Conservation (phyloP, 2,113 vertebrate genomes). For the Melospiza georgiana region DNA sequence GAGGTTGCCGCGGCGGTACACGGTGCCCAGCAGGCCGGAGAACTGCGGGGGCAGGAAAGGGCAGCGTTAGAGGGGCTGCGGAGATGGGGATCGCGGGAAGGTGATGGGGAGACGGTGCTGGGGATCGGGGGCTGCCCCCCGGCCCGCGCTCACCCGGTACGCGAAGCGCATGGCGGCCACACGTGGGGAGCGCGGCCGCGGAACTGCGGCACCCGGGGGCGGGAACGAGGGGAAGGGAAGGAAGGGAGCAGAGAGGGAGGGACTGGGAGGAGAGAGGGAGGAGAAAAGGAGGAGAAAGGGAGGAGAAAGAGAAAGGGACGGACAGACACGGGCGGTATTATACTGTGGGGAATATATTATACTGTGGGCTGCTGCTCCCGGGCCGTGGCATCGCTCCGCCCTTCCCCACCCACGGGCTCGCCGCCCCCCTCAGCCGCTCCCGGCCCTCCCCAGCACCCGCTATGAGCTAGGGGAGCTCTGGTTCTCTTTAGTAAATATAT, state of each 20-base stretch:
- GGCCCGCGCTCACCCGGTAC: neutral
- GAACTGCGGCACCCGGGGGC: neutral
- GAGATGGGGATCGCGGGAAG: too few species aligned
- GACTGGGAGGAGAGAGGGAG: too few species aligned
- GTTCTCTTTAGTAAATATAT: neutral
- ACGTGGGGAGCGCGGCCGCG: neutral
- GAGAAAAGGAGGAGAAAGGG: too few species aligned
- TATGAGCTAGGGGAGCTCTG: accelerated
- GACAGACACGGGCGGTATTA: accelerated
- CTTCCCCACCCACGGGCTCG: accelerated
- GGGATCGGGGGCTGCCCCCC: neutral
- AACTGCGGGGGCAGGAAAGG: conserved; percentile 75
- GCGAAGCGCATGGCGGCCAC: neutral
- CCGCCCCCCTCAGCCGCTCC: too few species aligned
- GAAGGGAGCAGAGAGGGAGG: neutral
- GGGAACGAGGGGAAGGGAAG: neutral
- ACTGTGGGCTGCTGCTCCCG: too few species aligned
- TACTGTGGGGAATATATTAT: too few species aligned
- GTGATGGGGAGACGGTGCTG: accelerated
- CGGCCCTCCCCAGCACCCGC: neutral
- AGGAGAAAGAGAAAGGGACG: too few species aligned
- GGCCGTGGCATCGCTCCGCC: too few species aligned
- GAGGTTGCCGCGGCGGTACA: conserved; percentile 91
- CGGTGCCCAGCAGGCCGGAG: conserved; percentile 90
- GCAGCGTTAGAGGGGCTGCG: neutral